Evolutionary conservation across 53 echinoderm and acorn worm species (phyloP).

Genomic region (Antedon mediterranea): DNA sequence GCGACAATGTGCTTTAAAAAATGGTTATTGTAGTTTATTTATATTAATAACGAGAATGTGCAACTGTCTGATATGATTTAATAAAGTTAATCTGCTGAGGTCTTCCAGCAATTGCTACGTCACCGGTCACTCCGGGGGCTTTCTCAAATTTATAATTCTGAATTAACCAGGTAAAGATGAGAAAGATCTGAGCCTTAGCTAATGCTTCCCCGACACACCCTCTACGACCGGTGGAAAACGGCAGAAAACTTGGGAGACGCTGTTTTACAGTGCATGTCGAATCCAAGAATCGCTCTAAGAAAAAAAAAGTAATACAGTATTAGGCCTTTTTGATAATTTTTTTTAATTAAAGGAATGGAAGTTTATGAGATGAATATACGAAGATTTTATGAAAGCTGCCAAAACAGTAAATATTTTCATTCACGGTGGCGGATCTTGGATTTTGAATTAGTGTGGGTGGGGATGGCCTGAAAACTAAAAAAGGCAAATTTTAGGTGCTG

Average conservation of each 20-base stretch:
- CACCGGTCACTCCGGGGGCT: background rate
- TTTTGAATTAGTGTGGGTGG: no score
- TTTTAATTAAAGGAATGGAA: no score
- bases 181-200: background rate
- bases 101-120: background rate
- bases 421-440: no score
- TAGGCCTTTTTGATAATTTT: no score
- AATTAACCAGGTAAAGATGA: background rate
- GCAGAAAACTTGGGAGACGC: background rate
- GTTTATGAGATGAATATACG: no score
- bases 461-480: no score
- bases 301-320: background rate
- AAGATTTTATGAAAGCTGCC: no score
- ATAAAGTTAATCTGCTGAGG: background rate
- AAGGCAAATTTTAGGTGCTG: no score
- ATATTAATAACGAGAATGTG: background rate
- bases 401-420: no score
- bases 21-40: no score
- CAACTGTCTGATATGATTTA: background rate
- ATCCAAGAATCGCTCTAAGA: background rate
- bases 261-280: background rate
- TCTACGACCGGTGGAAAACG: background rate
- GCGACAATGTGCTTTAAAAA: no score
- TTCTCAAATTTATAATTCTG: background rate
- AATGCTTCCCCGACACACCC: background rate